Evolutionary conservation across 2,113 vertebrate genomes (phyloP).

Genomic region (Myrmophylax atrothorax): DNA sequence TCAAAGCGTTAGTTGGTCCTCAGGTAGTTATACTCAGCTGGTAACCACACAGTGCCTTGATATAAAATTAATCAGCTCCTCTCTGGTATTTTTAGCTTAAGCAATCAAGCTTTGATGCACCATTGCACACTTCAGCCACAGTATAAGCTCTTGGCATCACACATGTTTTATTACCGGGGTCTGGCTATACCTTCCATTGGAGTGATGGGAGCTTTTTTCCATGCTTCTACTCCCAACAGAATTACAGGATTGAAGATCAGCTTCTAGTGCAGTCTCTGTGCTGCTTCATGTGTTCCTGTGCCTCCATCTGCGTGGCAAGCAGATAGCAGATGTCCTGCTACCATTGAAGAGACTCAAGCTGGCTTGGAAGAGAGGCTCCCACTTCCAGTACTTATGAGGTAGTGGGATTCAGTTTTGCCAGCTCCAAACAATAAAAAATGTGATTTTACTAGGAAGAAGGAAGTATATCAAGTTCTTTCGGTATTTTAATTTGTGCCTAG

Average conservation of each 20-base stretch:
- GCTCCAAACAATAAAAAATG: neutral
- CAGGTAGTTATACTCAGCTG: neutral
- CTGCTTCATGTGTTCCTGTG: neutral
- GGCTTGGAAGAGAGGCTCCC: neutral
- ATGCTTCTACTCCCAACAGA: neutral
- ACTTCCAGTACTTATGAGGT: neutral
- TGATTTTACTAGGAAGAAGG: neutral
- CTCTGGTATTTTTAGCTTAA: neutral
- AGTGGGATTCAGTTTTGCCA: neutral
- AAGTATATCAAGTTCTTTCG: neutral
- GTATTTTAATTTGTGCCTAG: neutral
- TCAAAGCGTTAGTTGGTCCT: neutral
- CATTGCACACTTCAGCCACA: neutral
- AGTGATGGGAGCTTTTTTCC: neutral
- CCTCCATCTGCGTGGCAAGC: neutral
- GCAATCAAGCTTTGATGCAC: neutral
- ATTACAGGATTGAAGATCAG: neutral
- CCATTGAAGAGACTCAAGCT: accelerated
- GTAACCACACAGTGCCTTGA: neutral
- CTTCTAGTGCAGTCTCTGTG: neutral
- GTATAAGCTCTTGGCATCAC: neutral
- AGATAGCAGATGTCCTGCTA: neutral
- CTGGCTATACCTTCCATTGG: neutral
- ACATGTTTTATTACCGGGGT: neutral
- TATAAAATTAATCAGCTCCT: neutral